Conservation (phyloP, 2,888 invertebrate genomes). For the Athalia rosae region DNA sequence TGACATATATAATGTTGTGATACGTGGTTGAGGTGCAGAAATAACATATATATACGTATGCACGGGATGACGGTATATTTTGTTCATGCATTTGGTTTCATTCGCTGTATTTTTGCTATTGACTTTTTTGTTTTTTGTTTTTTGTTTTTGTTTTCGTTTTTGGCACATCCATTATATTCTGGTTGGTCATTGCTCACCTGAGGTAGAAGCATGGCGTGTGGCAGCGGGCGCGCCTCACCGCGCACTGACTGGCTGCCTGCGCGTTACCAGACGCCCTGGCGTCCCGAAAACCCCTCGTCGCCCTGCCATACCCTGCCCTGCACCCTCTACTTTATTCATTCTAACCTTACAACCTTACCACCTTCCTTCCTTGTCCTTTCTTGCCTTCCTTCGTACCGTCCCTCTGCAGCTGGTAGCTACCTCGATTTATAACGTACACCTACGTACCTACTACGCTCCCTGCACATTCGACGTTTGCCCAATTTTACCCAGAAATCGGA, state of each 20-base stretch:
- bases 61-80: not conserved
- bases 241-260: constrained; percentile 69
- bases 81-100: not conserved
- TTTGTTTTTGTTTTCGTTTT: not conserved
- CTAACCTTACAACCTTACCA: no score
- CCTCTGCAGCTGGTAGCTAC: no score
- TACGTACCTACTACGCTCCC: no score
- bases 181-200: constrained; percentile 64
- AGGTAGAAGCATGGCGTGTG: constrained; percentile 72
- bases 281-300: constrained; percentile 35
- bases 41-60: not conserved
- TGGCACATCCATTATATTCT: not conserved
- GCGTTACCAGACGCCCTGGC: constrained; percentile 60
- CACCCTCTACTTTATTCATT: not conserved
- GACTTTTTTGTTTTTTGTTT: not conserved
- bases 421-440: no score
- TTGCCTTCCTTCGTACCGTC: no score
- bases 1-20: no score
- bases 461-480: no score
- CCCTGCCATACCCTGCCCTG: constrained; percentile 35
- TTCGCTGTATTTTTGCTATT: no score
- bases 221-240: constrained; percentile 73
- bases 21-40: not conserved
- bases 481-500: no score
- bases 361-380: no score